Evolutionary conservation across 2,797 vertebrate species (phyloP), one percentile per base, ranked within the genome.

Genomic region (Pteronotus mesoamericanus): DNA sequence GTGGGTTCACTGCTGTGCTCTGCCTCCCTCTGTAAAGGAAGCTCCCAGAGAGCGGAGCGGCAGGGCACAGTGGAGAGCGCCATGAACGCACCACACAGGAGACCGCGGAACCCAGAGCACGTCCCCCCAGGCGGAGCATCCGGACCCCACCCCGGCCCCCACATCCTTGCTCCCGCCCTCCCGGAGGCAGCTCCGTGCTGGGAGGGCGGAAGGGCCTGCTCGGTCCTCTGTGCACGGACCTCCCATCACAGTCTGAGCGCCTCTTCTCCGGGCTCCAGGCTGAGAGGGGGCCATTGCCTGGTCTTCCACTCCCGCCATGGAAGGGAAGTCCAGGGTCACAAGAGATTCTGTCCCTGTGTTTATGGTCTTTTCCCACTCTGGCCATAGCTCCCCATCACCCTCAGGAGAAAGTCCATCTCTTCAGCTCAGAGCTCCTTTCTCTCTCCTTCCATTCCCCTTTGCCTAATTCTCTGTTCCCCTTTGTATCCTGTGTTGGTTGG

Each of bases 341-440:
- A 53, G 55, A 39, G 39, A n/a, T 1, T 29, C 10, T 0, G 0
- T 16, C 37, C 53, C 29, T 5, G 6, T 10, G 11, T 26, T 55
- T 64, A 5, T 5, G 72, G 42, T 66, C 22, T 12, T 9, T 32
- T 44, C 89, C 22, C 6, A 10, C n/a, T 24, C 32, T 9, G 1
- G 48, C n/a, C 6, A 0, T 8, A 24, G 51, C 48, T 44, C 29
- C 29, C 22, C 12, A 2, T 12, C 12, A 32, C 93, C 48, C 37
- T 3, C 7, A 0, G 68, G 82, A 71, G n/a, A 55, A 44, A 9
- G 22, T 9, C 75, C 48, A 5, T 44, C 42, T 53, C 59, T 22
- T 57, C 7, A 12, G 39, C 48, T 29, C 51, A 6, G 80, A 8
- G 12, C 14, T 51, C 21, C 15, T 32, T n/a, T 15, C 32, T 18